These are phyloP conservation scores for Brienomyrus longianalis DNA, from an alignment of 2,113 vertebrate species.

Conservation along the genomic window DNA sequence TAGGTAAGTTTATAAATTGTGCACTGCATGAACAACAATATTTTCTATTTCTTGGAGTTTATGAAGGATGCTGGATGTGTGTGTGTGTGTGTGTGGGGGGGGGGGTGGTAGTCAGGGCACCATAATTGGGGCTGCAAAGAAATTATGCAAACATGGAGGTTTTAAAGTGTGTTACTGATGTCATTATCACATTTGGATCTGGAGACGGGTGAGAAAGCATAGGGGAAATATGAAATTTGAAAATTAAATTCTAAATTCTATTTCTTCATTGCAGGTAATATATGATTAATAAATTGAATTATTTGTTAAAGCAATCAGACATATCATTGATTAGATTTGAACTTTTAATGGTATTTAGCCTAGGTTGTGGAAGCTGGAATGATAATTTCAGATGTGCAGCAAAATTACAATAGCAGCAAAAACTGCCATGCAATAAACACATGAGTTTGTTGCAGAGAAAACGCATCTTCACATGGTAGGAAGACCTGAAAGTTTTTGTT, in stretches of 20 bases:
- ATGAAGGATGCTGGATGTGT: no score
- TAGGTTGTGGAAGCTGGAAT: neutral
- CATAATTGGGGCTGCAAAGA: neutral
- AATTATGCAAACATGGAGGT: neutral
- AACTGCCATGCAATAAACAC: neutral
- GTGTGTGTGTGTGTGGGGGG: no score
- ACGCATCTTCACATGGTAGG: neutral
- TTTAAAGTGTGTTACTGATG: neutral
- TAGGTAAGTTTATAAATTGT: no score
- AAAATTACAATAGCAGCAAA: neutral
- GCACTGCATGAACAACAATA: no score
- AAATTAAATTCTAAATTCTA: neutral
- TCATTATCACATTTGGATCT: neutral
- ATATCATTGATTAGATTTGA: neutral
- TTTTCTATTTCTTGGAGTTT: no score
- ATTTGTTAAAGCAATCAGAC: neutral
- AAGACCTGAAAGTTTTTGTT: neutral
- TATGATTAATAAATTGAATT: neutral
- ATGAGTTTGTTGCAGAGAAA: neutral
- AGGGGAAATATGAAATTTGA: neutral
- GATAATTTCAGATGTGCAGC: neutral
- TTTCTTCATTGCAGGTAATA: neutral
- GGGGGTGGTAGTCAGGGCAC: no score
- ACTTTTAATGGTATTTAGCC: neutral
- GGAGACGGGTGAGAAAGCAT: neutral